These are phyloP conservation scores for Cossypha dichroa DNA, from an alignment of 2,797 vertebrate species.

Conservation along the genomic window DNA sequence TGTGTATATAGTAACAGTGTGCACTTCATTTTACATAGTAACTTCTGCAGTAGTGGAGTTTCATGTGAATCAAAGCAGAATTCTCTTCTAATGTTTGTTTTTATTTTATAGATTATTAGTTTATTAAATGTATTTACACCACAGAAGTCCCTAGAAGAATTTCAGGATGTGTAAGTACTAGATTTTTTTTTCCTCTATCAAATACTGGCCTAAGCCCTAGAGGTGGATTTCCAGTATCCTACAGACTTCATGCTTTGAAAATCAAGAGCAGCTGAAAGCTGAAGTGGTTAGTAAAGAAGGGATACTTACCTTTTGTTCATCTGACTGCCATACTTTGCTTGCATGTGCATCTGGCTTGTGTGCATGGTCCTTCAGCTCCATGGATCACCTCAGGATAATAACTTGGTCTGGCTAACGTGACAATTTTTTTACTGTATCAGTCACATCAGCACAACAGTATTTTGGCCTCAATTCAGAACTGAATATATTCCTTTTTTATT, in stretches of 20 bases:
- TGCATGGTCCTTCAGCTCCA: background rate
- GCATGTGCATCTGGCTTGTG: background rate
- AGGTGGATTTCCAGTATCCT: background rate
- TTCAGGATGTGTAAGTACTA: constrained; percentile 96
- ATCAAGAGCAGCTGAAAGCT: background rate
- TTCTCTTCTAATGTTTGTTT: constrained; percentile 31
- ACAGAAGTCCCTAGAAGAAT: constrained; percentile 97
- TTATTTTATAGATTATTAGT: constrained; percentile 90
- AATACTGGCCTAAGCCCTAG: background rate
- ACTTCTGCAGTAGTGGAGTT: background rate
- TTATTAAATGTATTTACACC: constrained; percentile 98
- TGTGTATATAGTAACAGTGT: background rate
- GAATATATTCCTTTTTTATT: background rate
- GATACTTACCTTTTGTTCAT: background rate
- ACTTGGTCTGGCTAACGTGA: background rate
- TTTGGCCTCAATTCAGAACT: background rate
- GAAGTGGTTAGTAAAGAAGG: background rate
- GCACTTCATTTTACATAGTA: background rate
- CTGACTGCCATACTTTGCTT: background rate
- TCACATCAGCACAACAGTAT: background rate
- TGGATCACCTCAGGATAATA: background rate
- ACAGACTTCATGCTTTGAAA: background rate
- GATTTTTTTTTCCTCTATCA: constrained; percentile 6
- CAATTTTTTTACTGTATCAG: background rate
- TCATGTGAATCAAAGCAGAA: background rate